A percentile compares a stretch with the other conserved stretches of the same genome.
Conservation (phyloP, 37 sponge, comb jelly and placozoan genomes). For the Haliclona indistincta region DNA sequence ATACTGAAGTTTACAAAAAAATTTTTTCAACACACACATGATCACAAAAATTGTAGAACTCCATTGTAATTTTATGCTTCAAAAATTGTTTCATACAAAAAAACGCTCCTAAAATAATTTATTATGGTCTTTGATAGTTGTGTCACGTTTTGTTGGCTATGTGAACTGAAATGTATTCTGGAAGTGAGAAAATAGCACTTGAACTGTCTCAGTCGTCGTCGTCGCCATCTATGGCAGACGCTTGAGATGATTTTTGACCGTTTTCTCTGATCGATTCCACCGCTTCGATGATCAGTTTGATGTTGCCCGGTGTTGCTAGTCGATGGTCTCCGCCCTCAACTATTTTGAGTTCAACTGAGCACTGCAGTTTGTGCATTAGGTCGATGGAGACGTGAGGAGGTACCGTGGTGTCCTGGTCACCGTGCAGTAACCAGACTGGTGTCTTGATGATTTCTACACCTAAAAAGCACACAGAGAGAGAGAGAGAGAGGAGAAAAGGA, state of each 20-base stretch:
- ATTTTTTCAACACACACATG: too few species aligned
- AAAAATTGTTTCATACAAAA: too few species aligned
- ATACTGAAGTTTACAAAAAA: too few species aligned
- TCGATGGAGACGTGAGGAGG: constrained; percentile 38
- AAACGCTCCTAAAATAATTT: too few species aligned
- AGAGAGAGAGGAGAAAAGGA: background rate
- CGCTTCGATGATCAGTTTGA: constrained; percentile 34
- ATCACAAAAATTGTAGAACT: too few species aligned
- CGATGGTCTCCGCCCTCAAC: constrained; percentile 75
- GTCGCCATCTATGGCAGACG: background rate
- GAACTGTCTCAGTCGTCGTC: constrained; percentile 8
- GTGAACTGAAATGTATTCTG: background rate
- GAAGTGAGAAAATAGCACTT: background rate
- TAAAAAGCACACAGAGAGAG: background rate
- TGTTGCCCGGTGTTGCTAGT: constrained; percentile 66
- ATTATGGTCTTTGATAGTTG: too few species aligned
- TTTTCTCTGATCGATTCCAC: too few species aligned
- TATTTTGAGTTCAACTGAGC: constrained; percentile 28
- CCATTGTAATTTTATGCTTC: too few species aligned
- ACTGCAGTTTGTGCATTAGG: constrained; percentile 7
- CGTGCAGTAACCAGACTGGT: constrained; percentile 68
- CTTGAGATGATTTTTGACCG: constrained; percentile 8
- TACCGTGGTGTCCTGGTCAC: constrained; percentile 46
- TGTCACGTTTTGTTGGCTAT: background rate
- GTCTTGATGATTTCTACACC: constrained; percentile 62